phyloP scores from a whole-genome alignment of 2,888 invertebrate genomes.

The Agapostemon virescens region DNA sequence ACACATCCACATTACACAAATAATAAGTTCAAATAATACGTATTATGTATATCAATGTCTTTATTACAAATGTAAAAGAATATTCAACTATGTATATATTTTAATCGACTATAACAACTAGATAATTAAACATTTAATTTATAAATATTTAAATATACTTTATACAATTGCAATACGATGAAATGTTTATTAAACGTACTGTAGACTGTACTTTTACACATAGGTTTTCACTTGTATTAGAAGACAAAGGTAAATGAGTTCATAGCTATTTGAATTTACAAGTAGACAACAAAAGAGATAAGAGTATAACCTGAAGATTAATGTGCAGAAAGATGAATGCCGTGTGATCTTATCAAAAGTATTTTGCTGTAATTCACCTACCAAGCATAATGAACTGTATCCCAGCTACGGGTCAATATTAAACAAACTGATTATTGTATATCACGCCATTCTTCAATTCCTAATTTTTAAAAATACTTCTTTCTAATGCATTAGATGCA shows the following conservation, averaged over 20 bases:
- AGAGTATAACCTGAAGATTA: constrained; percentile 46
- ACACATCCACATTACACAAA: too few relatives aligned
- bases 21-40: not conserved
- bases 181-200: constrained; percentile 11
- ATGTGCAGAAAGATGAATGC: constrained; percentile 16
- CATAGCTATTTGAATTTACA: constrained; percentile 31
- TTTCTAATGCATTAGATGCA: constrained; percentile 28
- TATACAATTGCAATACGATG: not conserved
- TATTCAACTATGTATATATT: not conserved
- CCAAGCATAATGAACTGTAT: constrained; percentile 8
- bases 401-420: not conserved
- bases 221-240: constrained; percentile 13
- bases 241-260: constrained; percentile 16
- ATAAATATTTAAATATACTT: not conserved
- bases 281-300: constrained; percentile 28
- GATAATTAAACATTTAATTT: not conserved
- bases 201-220: not conserved
- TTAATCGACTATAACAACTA: not conserved
- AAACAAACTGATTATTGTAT: not conserved
- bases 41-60: not conserved
- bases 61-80: not conserved
- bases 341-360: constrained; percentile 21
- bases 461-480: constrained; percentile 21
- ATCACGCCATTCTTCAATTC: constrained; percentile 15
- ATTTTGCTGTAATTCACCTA: constrained; percentile 27